Evolutionary conservation across 2,797 vertebrate species (phyloP).

Genomic region (Coluber constrictor): DNA sequence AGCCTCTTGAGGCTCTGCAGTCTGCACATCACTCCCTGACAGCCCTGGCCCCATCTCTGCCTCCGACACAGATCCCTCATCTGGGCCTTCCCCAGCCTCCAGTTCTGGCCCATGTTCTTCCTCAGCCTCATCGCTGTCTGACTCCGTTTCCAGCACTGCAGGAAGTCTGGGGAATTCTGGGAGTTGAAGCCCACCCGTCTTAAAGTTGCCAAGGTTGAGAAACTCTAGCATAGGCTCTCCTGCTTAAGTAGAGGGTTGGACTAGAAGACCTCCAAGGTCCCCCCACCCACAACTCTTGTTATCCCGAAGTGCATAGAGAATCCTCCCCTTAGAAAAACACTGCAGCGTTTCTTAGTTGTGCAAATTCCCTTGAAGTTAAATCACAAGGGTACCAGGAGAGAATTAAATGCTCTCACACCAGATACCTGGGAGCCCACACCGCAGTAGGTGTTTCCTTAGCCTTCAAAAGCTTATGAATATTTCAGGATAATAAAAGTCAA

Average conservation of each 20-base stretch:
- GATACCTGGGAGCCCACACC: constrained; percentile 30
- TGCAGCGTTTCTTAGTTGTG: neutral
- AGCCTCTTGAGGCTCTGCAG: no score
- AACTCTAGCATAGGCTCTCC: neutral
- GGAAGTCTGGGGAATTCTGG: no score
- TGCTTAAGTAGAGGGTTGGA: neutral
- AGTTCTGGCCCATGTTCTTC: no score
- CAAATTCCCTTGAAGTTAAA: neutral
- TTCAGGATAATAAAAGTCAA: constrained; percentile 73
- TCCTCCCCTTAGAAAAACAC: neutral
- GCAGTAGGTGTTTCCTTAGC: constrained; percentile 58
- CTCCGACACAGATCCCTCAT: no score
- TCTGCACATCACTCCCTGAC: no score
- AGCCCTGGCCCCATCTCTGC: no score
- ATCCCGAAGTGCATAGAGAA: neutral
- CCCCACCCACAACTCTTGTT: neutral
- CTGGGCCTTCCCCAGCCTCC: no score
- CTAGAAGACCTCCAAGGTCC: neutral
- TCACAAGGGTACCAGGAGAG: neutral
- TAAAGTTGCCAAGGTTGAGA: neutral
- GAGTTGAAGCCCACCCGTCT: neutral
- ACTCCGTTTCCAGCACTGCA: no score
- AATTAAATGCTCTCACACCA: constrained; percentile 3
- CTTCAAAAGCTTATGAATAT: constrained; percentile 68
- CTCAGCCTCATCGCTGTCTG: no score